Percentiles rank a stretch among this genome's conserved stretches.
Conservation (phyloP, 1,140 invertebrate genomes). For the Sinonovacula constricta region DNA sequence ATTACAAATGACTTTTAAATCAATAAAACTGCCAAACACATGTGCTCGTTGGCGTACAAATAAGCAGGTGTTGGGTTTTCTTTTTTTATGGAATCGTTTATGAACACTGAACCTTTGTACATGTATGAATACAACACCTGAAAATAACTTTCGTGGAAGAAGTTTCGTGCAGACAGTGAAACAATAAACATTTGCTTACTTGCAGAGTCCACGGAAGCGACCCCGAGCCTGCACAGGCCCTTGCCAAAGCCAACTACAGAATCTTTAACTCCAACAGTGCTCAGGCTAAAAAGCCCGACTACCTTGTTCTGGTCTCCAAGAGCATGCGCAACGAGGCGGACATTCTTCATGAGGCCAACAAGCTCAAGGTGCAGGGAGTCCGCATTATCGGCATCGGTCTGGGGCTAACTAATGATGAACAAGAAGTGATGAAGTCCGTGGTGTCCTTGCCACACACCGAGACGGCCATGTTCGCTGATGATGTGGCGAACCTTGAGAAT, state of each 20-base stretch:
- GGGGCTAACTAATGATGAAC: conserved; percentile 56
- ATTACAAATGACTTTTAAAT: no score
- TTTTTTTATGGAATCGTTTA: no score
- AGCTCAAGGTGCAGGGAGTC: conserved; percentile 65
- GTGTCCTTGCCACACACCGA: conserved; percentile 59
- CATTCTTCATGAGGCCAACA: conserved; percentile 61
- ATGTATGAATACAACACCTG: no score
- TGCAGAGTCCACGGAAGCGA: conserved; percentile 53
- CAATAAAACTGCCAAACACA: no score
- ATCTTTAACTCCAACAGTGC: conserved; percentile 58
- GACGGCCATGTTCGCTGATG: conserved; percentile 51
- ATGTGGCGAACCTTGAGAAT: conserved; percentile 51
- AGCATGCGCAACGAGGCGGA: conserved; percentile 54
- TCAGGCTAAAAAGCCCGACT: conserved; percentile 59
- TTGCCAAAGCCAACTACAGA: conserved; percentile 55
- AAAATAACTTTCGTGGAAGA: no score
- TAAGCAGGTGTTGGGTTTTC: no score
- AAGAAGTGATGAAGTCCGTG: conserved; percentile 55
- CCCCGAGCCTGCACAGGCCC: conserved; percentile 60
- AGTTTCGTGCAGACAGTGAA: no score
- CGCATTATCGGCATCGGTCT: conserved; percentile 69
- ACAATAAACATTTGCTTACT: background rate
- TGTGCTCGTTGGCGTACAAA: no score
- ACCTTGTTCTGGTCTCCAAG: conserved; percentile 65
- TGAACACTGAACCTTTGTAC: no score